Conservation (phyloP, 1,140 invertebrate genomes). For the Pteromalus puparum region DNA sequence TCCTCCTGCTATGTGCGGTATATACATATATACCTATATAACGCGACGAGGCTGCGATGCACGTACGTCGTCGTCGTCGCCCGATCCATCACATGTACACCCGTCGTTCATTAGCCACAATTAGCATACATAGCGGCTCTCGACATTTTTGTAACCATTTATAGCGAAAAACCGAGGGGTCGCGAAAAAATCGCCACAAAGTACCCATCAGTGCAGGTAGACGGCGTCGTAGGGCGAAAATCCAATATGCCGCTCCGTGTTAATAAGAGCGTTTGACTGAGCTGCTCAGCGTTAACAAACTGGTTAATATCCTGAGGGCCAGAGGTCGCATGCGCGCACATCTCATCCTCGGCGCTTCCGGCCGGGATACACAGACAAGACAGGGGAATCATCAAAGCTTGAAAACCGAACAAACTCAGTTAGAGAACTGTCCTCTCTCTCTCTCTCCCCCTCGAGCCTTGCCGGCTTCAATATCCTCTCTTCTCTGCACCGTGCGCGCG, state of each 20-base stretch:
- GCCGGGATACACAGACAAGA: slow-evolving; percentile 52
- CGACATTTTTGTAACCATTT: no score
- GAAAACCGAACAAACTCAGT: slow-evolving; percentile 73
- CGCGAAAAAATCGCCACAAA: no score
- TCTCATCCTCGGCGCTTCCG: slow-evolving; percentile 58
- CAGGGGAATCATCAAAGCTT: slow-evolving; percentile 68
- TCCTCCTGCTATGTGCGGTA: not conserved
- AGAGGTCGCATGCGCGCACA: slow-evolving; percentile 45
- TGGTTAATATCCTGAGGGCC: slow-evolving; percentile 67
- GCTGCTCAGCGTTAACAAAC: slow-evolving; percentile 63
- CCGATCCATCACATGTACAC: slow-evolving; percentile 44
- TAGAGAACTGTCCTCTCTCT: slow-evolving; percentile 56
- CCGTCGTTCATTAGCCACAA: slow-evolving; percentile 50
- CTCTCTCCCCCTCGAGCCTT: not conserved
- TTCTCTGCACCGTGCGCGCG: not conserved
- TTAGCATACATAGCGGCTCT: not conserved
- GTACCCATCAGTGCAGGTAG: no score
- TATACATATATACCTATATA: not conserved
- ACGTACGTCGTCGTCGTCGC: slow-evolving; percentile 25
- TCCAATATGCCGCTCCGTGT: slow-evolving; percentile 47
- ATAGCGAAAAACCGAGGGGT: no score
- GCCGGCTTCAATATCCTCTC: slow-evolving; percentile 29
- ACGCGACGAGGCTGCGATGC: slow-evolving; percentile 26
- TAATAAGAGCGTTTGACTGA: slow-evolving; percentile 65
- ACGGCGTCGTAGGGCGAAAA: not conserved